These are phyloP conservation scores for Ypsolopha sequella DNA, from an alignment of 2,888 invertebrate genomes.

Conservation along the genomic window DNA sequence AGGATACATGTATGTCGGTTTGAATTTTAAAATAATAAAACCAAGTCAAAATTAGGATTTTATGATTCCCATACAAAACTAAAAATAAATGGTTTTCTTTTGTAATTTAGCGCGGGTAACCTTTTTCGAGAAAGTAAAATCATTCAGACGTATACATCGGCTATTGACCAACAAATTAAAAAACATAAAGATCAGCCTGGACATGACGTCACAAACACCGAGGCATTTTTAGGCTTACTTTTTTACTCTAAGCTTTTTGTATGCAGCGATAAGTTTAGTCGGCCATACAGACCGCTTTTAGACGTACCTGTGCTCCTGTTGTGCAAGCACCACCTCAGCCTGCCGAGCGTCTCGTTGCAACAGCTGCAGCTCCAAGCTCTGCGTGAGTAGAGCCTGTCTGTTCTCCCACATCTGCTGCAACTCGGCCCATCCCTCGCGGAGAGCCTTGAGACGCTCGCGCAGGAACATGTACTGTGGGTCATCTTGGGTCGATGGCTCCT, in stretches of 20 bases:
- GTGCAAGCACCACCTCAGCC: constrained; percentile 96
- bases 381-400: constrained; percentile 92
- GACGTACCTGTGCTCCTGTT: constrained; percentile 91
- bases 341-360: constrained; percentile 97
- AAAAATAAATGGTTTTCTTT: too few species aligned
- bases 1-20: too few species aligned
- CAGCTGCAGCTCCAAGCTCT: constrained; percentile 95
- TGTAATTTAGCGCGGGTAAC: too few species aligned
- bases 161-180: too few species aligned
- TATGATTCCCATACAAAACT: too few species aligned
- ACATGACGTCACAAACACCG: neutral
- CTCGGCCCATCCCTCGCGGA: constrained; percentile 99
- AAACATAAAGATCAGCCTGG: too few species aligned
- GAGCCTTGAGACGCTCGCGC: constrained; percentile 95
- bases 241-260: neutral
- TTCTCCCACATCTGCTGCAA: constrained; percentile 99
- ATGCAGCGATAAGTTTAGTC: too few species aligned
- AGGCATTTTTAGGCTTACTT: neutral
- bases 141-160: too few species aligned
- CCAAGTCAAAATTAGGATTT: too few species aligned
- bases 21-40: too few species aligned
- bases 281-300: too few species aligned
- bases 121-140: too few species aligned
- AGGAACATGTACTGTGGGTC: constrained; percentile 99
- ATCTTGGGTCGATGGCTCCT: constrained; percentile 87